Evolutionary conservation across 2,797 vertebrate genomes (phyloP).

Genomic region (Myotis pilosus): DNA sequence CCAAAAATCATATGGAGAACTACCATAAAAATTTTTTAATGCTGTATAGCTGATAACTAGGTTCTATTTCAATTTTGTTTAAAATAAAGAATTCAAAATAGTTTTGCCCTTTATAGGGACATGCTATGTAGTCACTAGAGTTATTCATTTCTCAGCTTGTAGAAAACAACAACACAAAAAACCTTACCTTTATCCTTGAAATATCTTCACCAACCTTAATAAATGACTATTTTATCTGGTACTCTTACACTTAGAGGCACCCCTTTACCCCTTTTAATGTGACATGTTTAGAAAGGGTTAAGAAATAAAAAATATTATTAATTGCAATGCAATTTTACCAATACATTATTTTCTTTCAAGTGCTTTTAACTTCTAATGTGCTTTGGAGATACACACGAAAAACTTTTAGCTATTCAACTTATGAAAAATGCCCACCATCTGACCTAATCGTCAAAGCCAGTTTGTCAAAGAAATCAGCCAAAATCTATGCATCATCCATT

Average conservation of each 20-base stretch:
- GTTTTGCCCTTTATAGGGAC: background rate
- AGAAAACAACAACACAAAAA: background rate
- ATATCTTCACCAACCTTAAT: background rate
- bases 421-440: background rate
- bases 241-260: background rate
- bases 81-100: slow-evolving; percentile 1
- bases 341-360: background rate
- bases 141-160: background rate
- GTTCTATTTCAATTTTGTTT: background rate
- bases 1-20: background rate
- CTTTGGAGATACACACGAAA: slow-evolving; percentile 3
- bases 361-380: background rate
- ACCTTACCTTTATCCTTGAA: background rate
- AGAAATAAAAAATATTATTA: background rate
- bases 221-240: background rate
- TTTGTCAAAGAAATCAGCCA: slow-evolving; percentile 2
- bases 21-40: background rate
- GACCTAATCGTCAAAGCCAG: background rate
- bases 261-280: background rate
- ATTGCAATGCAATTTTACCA: background rate
- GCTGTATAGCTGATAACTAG: background rate
- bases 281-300: background rate
- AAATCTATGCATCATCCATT: background rate
- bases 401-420: background rate
- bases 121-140: background rate